Evolutionary conservation across 1,140 invertebrate genomes (phyloP), one percentile per base, ranked within the genome.

Genomic region (Zaprionus capensis): DNA sequence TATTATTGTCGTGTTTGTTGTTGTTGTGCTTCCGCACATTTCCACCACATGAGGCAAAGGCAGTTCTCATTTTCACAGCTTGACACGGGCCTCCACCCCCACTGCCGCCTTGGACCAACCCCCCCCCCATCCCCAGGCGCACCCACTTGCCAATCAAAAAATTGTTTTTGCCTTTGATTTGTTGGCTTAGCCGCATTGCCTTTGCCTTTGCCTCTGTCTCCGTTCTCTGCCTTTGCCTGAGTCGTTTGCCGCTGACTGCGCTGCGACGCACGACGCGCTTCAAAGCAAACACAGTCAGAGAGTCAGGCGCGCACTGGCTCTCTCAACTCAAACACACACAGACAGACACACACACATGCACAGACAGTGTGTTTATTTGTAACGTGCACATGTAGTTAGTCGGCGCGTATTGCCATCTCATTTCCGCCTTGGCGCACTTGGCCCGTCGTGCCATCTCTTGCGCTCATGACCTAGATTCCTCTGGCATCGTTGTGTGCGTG

Each of bases 401-500:
- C n/a, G 41, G 41, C 38, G 38, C 55, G 77, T 92, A 81, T 82
- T 74, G 81, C 81, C 82, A 80, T 92, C 91, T 92, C 91, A 71
- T 91, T 92, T 92, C 87, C 91, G 84, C 91, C 58, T 92, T 82
- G 56, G 77, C 91, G 82, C 72, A 79, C 77, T 92, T 90, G 82
- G 80, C 71, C 71, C 72, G 83, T 92, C 86, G 84, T 81, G 87
- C 91, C 82, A 90, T 92, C 91, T 92, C 87, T 92, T 92, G 82
- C 91, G 91, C 91, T 92, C 91, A 92, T 92, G 91, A 92, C 91
- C 91, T 91, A 92, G 91, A 92, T 92, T 92, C 86, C 86, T 76
- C 6, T 68, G 71, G 17, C 65, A 71, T 57, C 38, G 41, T 51
- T 65, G 82, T 91, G 67, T 90, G 74, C 55, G 80, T 91, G 87